Conservation (phyloP, 2,888 invertebrate species). For the Calameuta idolon region DNA sequence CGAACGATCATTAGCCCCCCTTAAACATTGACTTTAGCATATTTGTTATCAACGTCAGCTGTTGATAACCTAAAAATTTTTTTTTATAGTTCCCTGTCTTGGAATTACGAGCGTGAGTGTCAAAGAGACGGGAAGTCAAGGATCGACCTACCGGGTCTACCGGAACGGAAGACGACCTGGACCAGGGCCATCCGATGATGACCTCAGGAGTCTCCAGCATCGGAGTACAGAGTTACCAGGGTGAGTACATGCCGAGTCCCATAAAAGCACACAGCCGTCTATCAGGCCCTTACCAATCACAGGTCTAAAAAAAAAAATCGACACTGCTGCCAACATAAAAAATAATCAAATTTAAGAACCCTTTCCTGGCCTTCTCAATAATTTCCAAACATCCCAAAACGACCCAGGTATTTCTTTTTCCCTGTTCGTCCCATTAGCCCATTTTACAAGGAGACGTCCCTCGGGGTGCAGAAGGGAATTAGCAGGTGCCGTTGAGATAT, state of each 20-base stretch:
- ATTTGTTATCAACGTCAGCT: neutral
- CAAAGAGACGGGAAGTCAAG: too few relatives aligned
- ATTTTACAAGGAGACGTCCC: neutral
- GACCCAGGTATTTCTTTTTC: neutral
- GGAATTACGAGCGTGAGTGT: neutral
- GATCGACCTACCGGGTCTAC: too few relatives aligned
- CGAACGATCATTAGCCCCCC: neutral
- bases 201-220: too few relatives aligned
- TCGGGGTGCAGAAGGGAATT: conserved; percentile 29
- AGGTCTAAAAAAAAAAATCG: neutral
- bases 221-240: too few relatives aligned
- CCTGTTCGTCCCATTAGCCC: neutral
- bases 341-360: neutral
- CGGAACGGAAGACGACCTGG: too few relatives aligned
- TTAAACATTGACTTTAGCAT: neutral
- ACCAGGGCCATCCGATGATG: too few relatives aligned
- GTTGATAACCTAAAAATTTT: neutral
- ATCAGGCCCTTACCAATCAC: too few relatives aligned
- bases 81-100: neutral
- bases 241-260: too few relatives aligned
- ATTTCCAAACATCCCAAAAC: neutral
- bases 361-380: neutral
- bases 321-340: neutral
- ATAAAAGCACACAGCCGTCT: neutral
- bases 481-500: conserved; percentile 30